Base-by-base conservation (phyloP, 1,140 invertebrate genomes). In the Maniola jurtina region DNA sequence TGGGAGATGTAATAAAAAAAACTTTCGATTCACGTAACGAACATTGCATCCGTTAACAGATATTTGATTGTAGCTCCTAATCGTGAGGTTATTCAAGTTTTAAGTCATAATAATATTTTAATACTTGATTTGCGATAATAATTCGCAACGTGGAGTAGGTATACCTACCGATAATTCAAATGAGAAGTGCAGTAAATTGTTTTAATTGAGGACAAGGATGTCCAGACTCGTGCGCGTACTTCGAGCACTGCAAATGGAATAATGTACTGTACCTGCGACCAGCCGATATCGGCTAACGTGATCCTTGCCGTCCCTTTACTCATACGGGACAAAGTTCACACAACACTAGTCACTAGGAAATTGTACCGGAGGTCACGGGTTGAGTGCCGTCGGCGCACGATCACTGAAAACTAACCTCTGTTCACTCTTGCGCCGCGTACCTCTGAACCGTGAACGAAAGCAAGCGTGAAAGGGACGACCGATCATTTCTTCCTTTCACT, bases 151-250 rank as follows among this genome's bases (percentile, higher is more conserved):
- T 34, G 7, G 60, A 74, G 69, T 77, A 69, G n/a, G n/a, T n/a
- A n/a, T n/a, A n/a, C n/a, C n/a, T 81, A 57, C 52, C 7, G 13
- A 77, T 76, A 79, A 84, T 81, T 80, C 72, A 81, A 83, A 79
- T 72, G 73, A 81, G 79, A 77, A 67, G 68, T 73, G 77, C 72
- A 52, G 76, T 81, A 84, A 83, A 85, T 79, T 80, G 76, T 82
- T 82, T 80, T 79, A 81, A 89, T 86, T 83, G 83, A 77, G 86
- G 84, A 81, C 86, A 89, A 89, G 86, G 86, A 87, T 86, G 77
- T 77, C 76, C 68, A 67, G 72, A 59, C 42, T 64, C 47, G 63
- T 63, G 70, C 60, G 64, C 59, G 62, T 57, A 47, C 56, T 59
- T 40, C 40, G 59, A 61, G 45, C 57, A 36, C 15, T 60, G 38